Conservation (phyloP, 1,140 invertebrate species). For the Pogonus chalceus region DNA sequence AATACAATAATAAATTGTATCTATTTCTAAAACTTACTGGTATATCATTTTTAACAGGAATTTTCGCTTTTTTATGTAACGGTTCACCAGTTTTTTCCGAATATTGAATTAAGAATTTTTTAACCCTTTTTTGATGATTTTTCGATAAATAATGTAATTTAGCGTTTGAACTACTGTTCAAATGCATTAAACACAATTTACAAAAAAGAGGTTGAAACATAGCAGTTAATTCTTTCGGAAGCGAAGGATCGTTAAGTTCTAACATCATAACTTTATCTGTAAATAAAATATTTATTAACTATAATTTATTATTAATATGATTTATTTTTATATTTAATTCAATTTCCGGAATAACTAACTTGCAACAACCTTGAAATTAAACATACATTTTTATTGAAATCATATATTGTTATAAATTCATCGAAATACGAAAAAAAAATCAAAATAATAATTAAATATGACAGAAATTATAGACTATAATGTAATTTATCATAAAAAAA, state of each 20-base stretch:
- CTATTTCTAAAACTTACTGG: not conserved
- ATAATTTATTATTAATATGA: too few species aligned
- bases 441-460: too few species aligned
- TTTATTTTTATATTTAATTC: too few species aligned
- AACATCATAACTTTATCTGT: not conserved
- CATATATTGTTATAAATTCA: too few species aligned
- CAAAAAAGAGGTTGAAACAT: constrained; percentile 36
- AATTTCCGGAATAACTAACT: too few species aligned
- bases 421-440: too few species aligned
- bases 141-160: constrained; percentile 39
- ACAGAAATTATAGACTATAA: too few species aligned
- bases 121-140: constrained; percentile 37
- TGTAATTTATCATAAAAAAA: too few species aligned
- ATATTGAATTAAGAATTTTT: constrained; percentile 33
- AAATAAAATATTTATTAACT: not conserved
- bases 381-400: too few species aligned
- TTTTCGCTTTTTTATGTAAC: constrained; percentile 24
- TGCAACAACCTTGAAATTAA: too few species aligned
- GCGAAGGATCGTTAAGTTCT: constrained; percentile 16
- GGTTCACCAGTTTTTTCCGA: constrained; percentile 26
- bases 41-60: not conserved
- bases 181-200: constrained; percentile 33
- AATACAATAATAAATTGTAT: not conserved
- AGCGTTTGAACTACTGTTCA: constrained; percentile 34
- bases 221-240: constrained; percentile 34